Conservation (phyloP, 2,888 invertebrate genomes). For the Venusia cambrica region DNA sequence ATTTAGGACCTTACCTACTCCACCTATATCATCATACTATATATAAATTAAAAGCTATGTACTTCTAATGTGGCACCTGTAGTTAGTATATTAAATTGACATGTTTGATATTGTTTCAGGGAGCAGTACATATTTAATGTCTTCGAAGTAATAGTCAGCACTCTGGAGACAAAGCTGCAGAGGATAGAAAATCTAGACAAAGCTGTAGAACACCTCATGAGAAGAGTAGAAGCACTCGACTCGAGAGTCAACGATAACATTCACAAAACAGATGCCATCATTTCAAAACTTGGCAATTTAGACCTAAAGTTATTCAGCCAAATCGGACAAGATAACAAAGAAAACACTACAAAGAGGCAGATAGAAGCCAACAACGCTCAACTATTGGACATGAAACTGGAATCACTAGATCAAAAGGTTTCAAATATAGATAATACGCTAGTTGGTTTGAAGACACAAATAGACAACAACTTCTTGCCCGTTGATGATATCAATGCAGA, state of each 20-base stretch:
- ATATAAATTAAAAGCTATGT: too few species aligned
- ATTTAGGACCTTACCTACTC: too few species aligned
- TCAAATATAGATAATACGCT: slow-evolving; percentile 90
- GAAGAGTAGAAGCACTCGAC: slow-evolving; percentile 91
- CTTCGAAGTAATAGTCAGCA: slow-evolving; percentile 94
- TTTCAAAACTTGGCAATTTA: slow-evolving; percentile 87
- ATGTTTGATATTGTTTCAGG: slow-evolving; percentile 78
- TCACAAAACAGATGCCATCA: slow-evolving; percentile 91
- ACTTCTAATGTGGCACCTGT: too few species aligned
- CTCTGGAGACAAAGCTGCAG: slow-evolving; percentile 92
- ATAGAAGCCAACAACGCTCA: slow-evolving; percentile 56
- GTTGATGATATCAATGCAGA: slow-evolving; percentile 92
- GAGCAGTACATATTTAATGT: slow-evolving; percentile 94
- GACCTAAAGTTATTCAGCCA: slow-evolving; percentile 88
- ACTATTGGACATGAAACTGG: slow-evolving; percentile 83
- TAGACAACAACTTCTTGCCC: slow-evolving; percentile 90
- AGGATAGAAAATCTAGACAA: slow-evolving; percentile 93
- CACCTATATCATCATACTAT: too few species aligned
- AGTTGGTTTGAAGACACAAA: slow-evolving; percentile 88
- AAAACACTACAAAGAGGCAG: slow-evolving; percentile 44
- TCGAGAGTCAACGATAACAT: slow-evolving; percentile 91
- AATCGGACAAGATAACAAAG: slow-evolving; percentile 57
- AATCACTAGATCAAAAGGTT: slow-evolving; percentile 90
- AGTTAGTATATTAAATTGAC: too few species aligned
- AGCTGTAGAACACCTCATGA: slow-evolving; percentile 92